Conservation (phyloP, 2,888 invertebrate genomes). For the Drosophila pegasa region DNA sequence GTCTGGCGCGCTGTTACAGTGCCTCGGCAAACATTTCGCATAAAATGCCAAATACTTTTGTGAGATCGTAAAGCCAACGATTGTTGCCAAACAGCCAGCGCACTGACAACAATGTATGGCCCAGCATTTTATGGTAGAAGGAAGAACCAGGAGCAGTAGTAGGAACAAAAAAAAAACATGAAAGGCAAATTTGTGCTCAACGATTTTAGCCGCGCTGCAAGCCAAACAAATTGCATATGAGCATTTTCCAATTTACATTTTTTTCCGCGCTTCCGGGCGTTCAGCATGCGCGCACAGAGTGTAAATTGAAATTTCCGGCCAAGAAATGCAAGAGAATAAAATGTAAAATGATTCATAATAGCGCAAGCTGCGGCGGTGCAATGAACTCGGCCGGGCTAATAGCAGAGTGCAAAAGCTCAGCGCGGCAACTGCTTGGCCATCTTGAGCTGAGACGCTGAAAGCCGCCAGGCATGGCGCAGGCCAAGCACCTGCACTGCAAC, state of each 20-base stretch:
- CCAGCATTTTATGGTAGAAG: constrained; percentile 47
- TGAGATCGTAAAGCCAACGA: constrained; percentile 71
- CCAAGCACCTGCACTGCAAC: constrained; percentile 24
- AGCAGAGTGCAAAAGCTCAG: constrained; percentile 22
- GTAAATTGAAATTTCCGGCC: constrained; percentile 58
- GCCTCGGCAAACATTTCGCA: constrained; percentile 66
- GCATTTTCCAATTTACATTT: constrained; percentile 75
- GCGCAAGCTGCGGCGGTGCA: constrained; percentile 24
- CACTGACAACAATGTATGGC: constrained; percentile 36
- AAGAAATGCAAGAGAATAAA: constrained; percentile 38
- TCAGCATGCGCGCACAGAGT: constrained; percentile 34
- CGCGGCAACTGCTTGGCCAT: constrained; percentile 4
- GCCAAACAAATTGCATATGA: constrained; percentile 74
- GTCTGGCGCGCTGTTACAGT: constrained; percentile 35
- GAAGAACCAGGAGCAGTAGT: too few species aligned
- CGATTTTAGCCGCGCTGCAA: constrained; percentile 46
- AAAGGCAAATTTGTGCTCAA: constrained; percentile 63
- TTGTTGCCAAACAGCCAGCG: constrained; percentile 55
- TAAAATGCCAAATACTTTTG: constrained; percentile 73
- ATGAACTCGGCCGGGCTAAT: constrained; percentile 50
- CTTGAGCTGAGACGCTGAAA: constrained; percentile 26
- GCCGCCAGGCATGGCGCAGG: constrained; percentile 19
- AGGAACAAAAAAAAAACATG: constrained; percentile 6
- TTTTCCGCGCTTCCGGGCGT: constrained; percentile 46
- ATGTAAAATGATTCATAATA: constrained; percentile 48